These are phyloP conservation scores for Euwallacea similis DNA, from an alignment of 1,140 invertebrate species.

Conservation along the genomic window DNA sequence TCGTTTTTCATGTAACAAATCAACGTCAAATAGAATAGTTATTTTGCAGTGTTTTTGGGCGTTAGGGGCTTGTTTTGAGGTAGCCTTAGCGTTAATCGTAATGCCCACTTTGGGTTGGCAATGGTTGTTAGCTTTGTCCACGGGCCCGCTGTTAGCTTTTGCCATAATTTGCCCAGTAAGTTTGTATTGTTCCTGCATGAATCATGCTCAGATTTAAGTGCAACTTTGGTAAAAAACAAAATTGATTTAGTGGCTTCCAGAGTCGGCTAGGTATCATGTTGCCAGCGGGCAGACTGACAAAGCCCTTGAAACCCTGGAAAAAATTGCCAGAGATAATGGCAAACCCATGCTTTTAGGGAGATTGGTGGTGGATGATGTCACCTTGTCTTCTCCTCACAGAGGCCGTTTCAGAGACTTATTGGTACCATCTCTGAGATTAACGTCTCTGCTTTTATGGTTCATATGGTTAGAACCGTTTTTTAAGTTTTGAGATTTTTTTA, in stretches of 20 bases:
- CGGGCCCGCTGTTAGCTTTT: conserved; percentile 84
- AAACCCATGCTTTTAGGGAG: conserved; percentile 86
- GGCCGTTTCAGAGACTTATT: conserved; percentile 78
- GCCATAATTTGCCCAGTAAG: conserved; percentile 75
- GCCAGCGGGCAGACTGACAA: conserved; percentile 82
- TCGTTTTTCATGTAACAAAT: conserved; percentile 2
- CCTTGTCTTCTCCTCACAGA: conserved; percentile 60
- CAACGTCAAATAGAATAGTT: conserved; percentile 12
- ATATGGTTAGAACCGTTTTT: conserved; percentile 70
- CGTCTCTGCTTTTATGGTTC: conserved; percentile 88
- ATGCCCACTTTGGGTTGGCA: conserved; percentile 92
- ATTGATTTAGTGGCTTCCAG: conserved; percentile 80
- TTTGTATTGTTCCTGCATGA: conserved; percentile 36
- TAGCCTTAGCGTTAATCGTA: conserved; percentile 84
- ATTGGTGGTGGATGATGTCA: conserved; percentile 78
- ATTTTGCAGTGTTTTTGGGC: conserved; percentile 90
- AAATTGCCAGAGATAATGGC: conserved; percentile 83
- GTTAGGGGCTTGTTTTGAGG: conserved; percentile 89
- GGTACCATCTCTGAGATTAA: conserved; percentile 76
- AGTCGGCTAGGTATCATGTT: conserved; percentile 88
- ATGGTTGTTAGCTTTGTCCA: conserved; percentile 86
- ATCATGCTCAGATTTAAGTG: conserved; percentile 1
- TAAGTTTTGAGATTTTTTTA: conserved; percentile 29
- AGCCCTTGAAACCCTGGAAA: conserved; percentile 80
- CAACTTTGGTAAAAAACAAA: not conserved